Percentiles rank a stretch among this genome's conserved stretches.
Evolutionary conservation across 2,113 vertebrate species (phyloP).

Genomic region (Circaetus cinerascens): DNA sequence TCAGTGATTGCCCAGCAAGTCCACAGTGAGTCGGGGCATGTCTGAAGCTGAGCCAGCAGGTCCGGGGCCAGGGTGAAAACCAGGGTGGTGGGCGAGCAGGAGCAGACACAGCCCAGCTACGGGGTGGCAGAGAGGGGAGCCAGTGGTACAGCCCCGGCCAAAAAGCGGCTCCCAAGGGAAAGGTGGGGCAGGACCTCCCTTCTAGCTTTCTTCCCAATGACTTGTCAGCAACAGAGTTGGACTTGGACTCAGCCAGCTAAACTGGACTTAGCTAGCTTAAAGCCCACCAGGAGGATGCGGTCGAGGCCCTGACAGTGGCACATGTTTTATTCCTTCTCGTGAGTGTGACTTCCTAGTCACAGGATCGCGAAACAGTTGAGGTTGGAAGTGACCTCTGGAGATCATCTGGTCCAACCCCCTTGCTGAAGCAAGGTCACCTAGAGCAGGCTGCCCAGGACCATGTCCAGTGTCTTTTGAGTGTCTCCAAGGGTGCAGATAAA

Average conservation of each 20-base stretch:
- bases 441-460: neutral
- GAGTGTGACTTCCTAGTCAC: neutral
- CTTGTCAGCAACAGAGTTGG: neutral
- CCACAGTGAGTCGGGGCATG: accelerated
- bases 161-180: neutral
- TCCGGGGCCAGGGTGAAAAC: neutral
- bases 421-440: neutral
- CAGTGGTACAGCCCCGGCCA: neutral
- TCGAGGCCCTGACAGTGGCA: neutral
- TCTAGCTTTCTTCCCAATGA: neutral
- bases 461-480: neutral
- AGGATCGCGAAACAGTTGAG: neutral
- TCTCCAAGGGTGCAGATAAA: neutral
- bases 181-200: neutral
- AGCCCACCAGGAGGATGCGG: neutral
- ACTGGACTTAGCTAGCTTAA: neutral
- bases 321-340: neutral
- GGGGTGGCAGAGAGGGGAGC: neutral
- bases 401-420: neutral
- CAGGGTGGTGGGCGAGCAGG: neutral
- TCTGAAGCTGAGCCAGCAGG: neutral
- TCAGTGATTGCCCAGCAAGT: neutral
- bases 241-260: neutral
- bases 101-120: accelerated
- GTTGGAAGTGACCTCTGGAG: neutral